Base-by-base conservation (phyloP, 2,113 vertebrate species). In the Micromys minutus region DNA sequence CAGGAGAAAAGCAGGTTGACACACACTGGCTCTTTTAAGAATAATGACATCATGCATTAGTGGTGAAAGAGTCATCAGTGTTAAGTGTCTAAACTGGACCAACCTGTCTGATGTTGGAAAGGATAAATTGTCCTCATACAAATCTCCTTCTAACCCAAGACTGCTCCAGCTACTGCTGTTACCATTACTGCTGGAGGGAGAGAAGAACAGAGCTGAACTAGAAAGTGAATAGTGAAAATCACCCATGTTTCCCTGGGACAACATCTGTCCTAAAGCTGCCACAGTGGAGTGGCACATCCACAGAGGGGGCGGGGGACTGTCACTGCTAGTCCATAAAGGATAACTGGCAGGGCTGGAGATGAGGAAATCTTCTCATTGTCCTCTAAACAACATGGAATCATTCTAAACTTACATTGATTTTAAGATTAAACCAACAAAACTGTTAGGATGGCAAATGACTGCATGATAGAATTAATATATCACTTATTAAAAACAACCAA, bases 81-180 rank as follows among this genome's bases (percentile, higher is more conserved):
- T 97, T 97, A 95, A 95, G 93, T 97, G 97, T 98, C 97, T 98
- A 97, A 96, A 97, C 98, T 98, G 93, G 98, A 99, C 99, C 98
- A 98, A 99, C 99, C 99, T 99, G 99, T 99, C 99, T 98, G 99
- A 99, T 98, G 99, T 99, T 98, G 99, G 99, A 98, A 99, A 99
- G 97, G 99, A 99, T 98, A 99, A 98, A 99, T 98, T 99, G 98
- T 99, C 99, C 98, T 99, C 99, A 99, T 98, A 99, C 96, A 99
- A 98, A 98, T 99, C 99, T 98, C 99, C 99, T 99, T 99, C 99
- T 99, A 99, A 99, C 98, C 99, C 99, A 98, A 99, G 99, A 98
- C 99, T 99, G 99, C 99, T 99, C 99, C 99, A 99, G 99, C 99
- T 99, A 98, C 99, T 99, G 99, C 99, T 99, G 99, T 99, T 99